A percentile compares a stretch with the other conserved stretches of the same genome.
These are phyloP conservation scores for Leptinotarsa defecta DNA, from an alignment of 1,140 invertebrate species.

Conservation along the genomic window DNA sequence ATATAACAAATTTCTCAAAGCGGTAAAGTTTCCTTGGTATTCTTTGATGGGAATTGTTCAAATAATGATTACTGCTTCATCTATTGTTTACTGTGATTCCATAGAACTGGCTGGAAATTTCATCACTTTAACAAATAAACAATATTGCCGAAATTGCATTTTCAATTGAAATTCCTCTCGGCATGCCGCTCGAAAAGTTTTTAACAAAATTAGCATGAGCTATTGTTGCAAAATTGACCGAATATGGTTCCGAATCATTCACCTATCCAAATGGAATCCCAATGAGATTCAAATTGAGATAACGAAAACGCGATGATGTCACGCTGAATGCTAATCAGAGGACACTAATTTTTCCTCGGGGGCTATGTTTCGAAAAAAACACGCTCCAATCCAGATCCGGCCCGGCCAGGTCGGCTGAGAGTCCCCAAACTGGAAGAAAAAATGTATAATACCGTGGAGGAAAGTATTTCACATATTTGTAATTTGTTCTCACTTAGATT, in stretches of 20 bases:
- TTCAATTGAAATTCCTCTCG: not conserved
- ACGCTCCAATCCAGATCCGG: not conserved
- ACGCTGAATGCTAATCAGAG: constrained; percentile 39
- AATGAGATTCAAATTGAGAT: constrained; percentile 27
- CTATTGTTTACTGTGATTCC: not conserved
- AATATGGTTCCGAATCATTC: not conserved
- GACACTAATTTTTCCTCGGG: constrained; percentile 38
- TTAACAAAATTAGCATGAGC: constrained; percentile 23
- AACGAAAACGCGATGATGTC: constrained; percentile 17
- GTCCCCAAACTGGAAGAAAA: too few species aligned
- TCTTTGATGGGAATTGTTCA: too few species aligned
- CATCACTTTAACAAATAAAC: not conserved
- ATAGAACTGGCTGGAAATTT: not conserved
- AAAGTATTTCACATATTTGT: too few species aligned
- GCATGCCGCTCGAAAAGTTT: constrained; percentile 9
- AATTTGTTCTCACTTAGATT: too few species aligned
- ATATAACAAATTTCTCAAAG: too few species aligned
- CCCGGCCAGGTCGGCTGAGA: too few species aligned
- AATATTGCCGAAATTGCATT: not conserved
- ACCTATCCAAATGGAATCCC: constrained; percentile 12
- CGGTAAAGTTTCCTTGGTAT: too few species aligned
- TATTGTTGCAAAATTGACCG: constrained; percentile 20
- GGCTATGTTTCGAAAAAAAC: constrained; percentile 37
- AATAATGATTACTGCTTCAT: not conserved
- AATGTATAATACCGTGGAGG: too few species aligned